These are phyloP conservation scores for Melanophora roralis DNA, from an alignment of 2,888 invertebrate species.

Conservation along the genomic window DNA sequence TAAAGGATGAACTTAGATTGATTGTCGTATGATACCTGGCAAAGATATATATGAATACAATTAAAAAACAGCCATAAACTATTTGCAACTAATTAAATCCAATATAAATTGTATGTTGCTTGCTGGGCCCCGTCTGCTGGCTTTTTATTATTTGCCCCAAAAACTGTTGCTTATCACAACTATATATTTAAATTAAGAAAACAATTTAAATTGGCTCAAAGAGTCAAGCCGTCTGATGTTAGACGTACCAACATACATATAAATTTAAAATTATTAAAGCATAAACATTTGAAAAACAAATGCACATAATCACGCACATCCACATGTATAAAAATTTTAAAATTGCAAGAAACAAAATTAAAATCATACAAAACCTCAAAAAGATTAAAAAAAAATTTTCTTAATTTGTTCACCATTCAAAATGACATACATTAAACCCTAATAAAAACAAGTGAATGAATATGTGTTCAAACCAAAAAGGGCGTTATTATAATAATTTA, in stretches of 20 bases:
- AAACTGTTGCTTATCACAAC: slow-evolving; percentile 23
- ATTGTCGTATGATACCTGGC: too few species aligned
- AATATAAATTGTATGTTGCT: too few species aligned
- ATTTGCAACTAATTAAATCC: slow-evolving; percentile 30
- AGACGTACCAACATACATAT: slow-evolving; percentile 52
- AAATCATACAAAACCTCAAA: slow-evolving; percentile 1
- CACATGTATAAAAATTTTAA: background rate
- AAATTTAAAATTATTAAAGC: slow-evolving; percentile 49
- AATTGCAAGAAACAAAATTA: background rate
- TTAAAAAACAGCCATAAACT: slow-evolving; percentile 32
- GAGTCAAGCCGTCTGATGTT: slow-evolving; percentile 28
- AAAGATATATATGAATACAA: too few species aligned
- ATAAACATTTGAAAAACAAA: slow-evolving; percentile 10
- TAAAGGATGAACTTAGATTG: too few species aligned
- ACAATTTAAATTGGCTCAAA: slow-evolving; percentile 60
- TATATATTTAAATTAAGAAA: slow-evolving; percentile 37
- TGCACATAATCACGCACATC: background rate
- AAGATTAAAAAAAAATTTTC: background rate
- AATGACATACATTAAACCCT: slow-evolving; percentile 47
- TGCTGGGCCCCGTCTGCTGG: too few species aligned
- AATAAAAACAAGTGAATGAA: background rate
- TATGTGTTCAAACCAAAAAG: slow-evolving; percentile 53
- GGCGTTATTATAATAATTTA: slow-evolving; percentile 71
- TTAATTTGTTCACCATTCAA: slow-evolving; percentile 54
- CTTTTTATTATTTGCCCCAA: background rate